A percentile compares a stretch with the other conserved stretches of the same genome.
These are phyloP conservation scores for Aphelenchoides bicaudatus DNA, from an alignment of 2,888 invertebrate genomes.

Conservation along the genomic window DNA sequence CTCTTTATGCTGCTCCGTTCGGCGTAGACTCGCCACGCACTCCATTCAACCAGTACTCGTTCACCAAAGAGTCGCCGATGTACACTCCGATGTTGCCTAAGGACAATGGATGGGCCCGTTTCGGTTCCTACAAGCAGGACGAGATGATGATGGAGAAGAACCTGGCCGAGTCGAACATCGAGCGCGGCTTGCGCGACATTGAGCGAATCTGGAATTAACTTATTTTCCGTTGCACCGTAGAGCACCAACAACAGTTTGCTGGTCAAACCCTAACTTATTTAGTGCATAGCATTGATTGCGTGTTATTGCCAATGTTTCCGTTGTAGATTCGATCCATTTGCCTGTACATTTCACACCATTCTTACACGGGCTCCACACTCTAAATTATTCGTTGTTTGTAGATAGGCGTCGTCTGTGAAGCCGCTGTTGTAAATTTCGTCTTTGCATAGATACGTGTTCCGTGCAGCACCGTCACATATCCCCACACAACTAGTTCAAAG, in stretches of 20 bases:
- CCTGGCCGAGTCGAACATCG: conserved; percentile 13
- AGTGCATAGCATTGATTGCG: background rate
- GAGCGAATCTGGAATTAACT: conserved; percentile 26
- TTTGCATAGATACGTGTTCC: no score
- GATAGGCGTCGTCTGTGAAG: background rate
- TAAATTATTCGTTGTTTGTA: conserved; percentile 1
- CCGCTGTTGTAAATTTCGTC: no score
- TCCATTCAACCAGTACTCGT: background rate
- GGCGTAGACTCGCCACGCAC: background rate
- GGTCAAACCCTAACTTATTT: conserved; percentile 6
- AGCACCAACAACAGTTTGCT: conserved; percentile 4
- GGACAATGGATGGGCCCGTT: conserved; percentile 16
- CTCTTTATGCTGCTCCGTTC: conserved; percentile 23
- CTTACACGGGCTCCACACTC: background rate
- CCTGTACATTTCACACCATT: conserved; percentile 2
- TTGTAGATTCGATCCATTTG: background rate
- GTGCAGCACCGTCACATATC: no score
- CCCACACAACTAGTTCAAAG: no score
- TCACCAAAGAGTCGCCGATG: conserved; percentile 30
- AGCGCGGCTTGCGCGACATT: conserved; percentile 20
- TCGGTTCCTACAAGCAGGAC: background rate
- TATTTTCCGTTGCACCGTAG: background rate
- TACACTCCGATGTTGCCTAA: conserved; percentile 27
- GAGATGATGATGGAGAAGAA: conserved; percentile 15
- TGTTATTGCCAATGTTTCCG: background rate